Evolutionary conservation across 1,140 invertebrate genomes (phyloP), one percentile per base, ranked within the genome.

Genomic region (Archegozetes longisetosus): DNA sequence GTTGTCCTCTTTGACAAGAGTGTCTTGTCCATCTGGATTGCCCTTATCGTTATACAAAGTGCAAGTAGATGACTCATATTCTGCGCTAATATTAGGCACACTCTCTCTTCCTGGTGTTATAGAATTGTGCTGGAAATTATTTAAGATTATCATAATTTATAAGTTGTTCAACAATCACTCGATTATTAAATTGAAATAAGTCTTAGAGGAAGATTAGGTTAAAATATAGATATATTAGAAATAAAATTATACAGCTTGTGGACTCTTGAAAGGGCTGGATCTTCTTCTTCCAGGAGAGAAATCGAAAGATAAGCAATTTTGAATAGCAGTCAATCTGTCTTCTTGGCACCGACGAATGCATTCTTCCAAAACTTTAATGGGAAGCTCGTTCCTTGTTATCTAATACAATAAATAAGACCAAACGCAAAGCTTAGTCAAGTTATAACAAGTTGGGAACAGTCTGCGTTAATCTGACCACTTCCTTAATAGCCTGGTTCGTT

Each of bases 31-130:
- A 72, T 90, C 86, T 0, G 86, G 86, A 51, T 81, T 80, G 66
- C 84, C 77, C 68, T 86, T 84, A 70, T 90, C 86, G 12, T 83
- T 76, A 6, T 86, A 88, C 56, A 91, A 70, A 69, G 86, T 87
- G 69, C 88, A 92, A n/a, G 82, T 84, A 12, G 86, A 89, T 68
- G 90, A 86, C 69, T 90, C 87, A 67, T 89, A 91, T 67, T 89
- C 86, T 53, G 81, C 82, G 1, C 83, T 54, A 2, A 63, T 29
- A 4, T 53, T 49, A n/a, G 51, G 32, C 6, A 40, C 17, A 40
- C 6, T 40, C 6, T 40, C 32, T 40, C 28, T 25, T 55, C 52
- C 6, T 58, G 28, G n/a, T 53, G 28, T 4, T 29, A 17, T 4
- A 17, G 28, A 52, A 55, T 25, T 60, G 27, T 25, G 28, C 29